These are phyloP conservation scores for Pristionchus japonicus DNA, from an alignment of 2,888 invertebrate species.

Conservation along the genomic window DNA sequence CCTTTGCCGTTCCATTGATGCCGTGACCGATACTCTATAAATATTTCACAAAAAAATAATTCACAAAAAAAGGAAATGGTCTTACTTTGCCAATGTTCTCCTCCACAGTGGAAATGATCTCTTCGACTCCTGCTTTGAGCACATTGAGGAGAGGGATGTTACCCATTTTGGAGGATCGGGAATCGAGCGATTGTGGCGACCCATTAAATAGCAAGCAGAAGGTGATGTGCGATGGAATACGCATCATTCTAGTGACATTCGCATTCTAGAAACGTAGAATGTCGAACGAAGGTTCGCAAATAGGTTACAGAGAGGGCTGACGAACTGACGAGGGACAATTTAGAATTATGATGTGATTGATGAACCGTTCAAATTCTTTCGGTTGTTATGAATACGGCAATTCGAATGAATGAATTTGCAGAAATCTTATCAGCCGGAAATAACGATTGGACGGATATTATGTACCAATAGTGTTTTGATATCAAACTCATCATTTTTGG, in stretches of 20 bases:
- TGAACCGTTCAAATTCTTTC: no score
- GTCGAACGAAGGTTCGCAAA: background rate
- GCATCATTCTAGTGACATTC: background rate
- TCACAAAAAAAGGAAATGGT: background rate
- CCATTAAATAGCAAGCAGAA: background rate
- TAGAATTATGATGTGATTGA: background rate
- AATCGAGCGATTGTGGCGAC: background rate
- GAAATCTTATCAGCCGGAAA: no score
- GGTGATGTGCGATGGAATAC: background rate
- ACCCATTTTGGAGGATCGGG: background rate
- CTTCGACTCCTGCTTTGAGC: background rate
- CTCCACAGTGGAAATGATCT: background rate
- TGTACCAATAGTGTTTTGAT: no score
- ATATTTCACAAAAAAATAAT: background rate
- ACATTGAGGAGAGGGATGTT: conserved; percentile 16
- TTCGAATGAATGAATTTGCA: no score
- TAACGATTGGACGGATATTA: no score
- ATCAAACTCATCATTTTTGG: no score
- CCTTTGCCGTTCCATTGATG: background rate
- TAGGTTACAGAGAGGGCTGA: background rate
- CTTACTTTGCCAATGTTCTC: background rate
- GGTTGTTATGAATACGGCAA: no score
- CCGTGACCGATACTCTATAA: background rate
- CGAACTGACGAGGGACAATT: background rate
- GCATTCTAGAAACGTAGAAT: background rate